phyloP scores from a whole-genome alignment of 2,888 invertebrate species.

The Peribatodes rhomboidaria region DNA sequence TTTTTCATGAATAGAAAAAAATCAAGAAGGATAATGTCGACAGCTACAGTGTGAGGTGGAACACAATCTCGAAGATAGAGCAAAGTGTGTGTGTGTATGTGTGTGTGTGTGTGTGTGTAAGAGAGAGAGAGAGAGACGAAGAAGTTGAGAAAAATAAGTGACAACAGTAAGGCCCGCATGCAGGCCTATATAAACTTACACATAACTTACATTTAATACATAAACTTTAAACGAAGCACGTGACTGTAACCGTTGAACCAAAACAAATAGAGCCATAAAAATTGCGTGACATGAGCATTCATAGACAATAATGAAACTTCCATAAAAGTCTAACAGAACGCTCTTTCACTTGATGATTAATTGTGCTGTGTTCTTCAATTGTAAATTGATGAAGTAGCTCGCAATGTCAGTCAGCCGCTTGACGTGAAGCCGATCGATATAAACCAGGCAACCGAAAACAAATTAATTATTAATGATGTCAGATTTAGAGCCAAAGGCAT shows the following conservation, averaged over 20 bases:
- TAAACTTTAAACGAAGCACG: too few species aligned
- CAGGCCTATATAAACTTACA: too few species aligned
- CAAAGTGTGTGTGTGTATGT: too few species aligned
- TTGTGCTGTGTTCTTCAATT: neutral
- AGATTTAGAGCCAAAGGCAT: conserved; percentile 7
- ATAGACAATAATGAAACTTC: conserved; percentile 4
- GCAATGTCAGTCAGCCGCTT: conserved; percentile 12
- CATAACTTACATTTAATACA: too few species aligned
- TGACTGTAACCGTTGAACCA: neutral
- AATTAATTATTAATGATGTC: conserved; percentile 22
- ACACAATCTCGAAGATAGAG: too few species aligned
- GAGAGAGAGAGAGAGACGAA: too few species aligned
- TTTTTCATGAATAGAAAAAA: too few species aligned
- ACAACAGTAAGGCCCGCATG: too few species aligned
- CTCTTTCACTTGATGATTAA: conserved; percentile 7
- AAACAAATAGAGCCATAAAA: neutral
- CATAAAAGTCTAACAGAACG: neutral
- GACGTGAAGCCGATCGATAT: conserved; percentile 19
- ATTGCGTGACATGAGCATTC: conserved; percentile 11
- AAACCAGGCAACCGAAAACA: conserved; percentile 30
- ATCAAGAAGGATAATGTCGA: too few species aligned
- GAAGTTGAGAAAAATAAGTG: too few species aligned
- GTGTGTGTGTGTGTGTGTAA: too few species aligned
- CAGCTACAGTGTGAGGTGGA: too few species aligned
- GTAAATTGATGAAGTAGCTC: conserved; percentile 5